Evolutionary conservation across 2,113 vertebrate species (phyloP).

Genomic region (Saccopteryx bilineata): DNA sequence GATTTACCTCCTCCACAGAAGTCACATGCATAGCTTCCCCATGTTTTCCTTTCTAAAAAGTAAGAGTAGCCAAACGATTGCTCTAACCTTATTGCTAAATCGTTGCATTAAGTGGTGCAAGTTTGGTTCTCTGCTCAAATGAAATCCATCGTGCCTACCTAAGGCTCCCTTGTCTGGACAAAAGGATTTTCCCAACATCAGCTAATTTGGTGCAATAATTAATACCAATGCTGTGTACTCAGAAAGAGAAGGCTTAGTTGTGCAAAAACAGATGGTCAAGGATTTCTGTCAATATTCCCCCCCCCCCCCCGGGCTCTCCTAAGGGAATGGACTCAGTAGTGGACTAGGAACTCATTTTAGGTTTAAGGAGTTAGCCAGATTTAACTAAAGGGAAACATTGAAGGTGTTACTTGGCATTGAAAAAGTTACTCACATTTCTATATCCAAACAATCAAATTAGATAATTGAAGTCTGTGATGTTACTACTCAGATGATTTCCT

Average conservation of each 20-base stretch:
- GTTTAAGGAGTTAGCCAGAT: not conserved
- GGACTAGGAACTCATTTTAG: not conserved
- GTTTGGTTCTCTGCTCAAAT: not conserved
- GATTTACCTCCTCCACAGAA: not conserved
- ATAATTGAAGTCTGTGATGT: slow-evolving; percentile 13
- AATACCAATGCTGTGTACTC: not conserved
- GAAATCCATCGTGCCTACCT: not conserved
- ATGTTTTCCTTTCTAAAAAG: not conserved
- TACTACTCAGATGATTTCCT: slow-evolving; percentile 34
- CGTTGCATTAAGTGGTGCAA: not conserved
- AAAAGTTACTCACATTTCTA: not conserved
- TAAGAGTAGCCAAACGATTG: not conserved
- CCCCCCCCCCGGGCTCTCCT: not conserved
- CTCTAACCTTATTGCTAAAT: not conserved
- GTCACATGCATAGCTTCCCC: not conserved
- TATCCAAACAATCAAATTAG: not conserved
- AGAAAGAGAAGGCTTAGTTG: not conserved
- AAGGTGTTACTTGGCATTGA: not conserved
- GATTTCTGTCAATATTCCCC: not conserved
- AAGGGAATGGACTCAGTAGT: not conserved
- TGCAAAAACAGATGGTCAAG: not conserved
- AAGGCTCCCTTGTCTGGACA: not conserved
- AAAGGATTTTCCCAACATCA: not conserved
- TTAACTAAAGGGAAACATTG: not conserved
- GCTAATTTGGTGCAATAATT: not conserved